Base-by-base conservation (phyloP, 2,113 vertebrate genomes). In the Rostratula benghalensis region DNA sequence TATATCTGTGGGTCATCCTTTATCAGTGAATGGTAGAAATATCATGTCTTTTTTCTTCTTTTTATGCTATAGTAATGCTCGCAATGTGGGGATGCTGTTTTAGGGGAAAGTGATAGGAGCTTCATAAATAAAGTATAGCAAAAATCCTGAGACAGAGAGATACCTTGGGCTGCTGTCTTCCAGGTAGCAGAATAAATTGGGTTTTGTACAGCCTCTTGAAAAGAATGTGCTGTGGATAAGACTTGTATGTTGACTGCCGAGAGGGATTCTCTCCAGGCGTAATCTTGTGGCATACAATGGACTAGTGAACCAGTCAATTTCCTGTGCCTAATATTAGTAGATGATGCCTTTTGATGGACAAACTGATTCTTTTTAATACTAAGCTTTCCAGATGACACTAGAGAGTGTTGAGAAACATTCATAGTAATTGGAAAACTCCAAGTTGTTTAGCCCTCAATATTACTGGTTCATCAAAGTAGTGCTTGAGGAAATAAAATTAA, bases 221-320 rank as follows among this genome's bases (percentile, higher is more conserved):
- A 83, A 53, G 57, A 65, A 57, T 25, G 33, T 77, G 28, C 43
- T 82, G 35, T 50, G 27, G 15, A 18, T 23, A 50, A 9, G 31
- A 76, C 27, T 71, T 28, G 18, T 20, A 7, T 27, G 21, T 41
- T 48, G 23, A 45, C n/a, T 19, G 35, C 45, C 63, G 64, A 30
- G 35, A 63, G 23, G 20, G 11, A 16, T 61, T 56, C 8, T 33
- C 37, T 73, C 14, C 15, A n/a, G 68, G 22, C 0, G 0, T 56
- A 15, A 6, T 22, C 3, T 27, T 59, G 35, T 33, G 37, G 17
- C 31, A 51, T 22, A 17, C 1, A 1, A 69, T 1, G 2, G 28
- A 70, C 23, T 15, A 39, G 45, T 15, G 24, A 45, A n/a, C 11
- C 22, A 31, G 13, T 74, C 46, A 33, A 35, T 41, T 87, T 80